Conservation (phyloP, 2,888 invertebrate genomes). For the Drosophila hamatofila region DNA sequence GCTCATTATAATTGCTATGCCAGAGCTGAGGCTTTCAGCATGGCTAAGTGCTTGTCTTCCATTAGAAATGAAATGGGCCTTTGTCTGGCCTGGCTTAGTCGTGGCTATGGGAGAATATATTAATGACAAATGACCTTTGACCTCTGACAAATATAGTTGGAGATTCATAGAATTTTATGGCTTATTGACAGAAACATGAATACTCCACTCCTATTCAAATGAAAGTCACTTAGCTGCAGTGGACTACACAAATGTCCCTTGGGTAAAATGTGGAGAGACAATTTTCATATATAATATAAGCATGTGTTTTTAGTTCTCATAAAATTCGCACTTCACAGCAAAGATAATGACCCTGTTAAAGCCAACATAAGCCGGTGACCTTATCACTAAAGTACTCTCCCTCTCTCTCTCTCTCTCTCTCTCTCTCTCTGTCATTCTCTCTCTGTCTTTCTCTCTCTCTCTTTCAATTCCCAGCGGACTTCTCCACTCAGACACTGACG, state of each 20-base stretch:
- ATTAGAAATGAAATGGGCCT: background rate
- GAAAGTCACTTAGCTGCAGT: background rate
- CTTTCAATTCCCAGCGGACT: background rate
- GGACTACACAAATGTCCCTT: background rate
- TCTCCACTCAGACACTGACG: background rate
- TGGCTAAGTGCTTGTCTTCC: conserved; percentile 2
- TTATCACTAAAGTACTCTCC: background rate
- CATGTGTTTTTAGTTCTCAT: background rate
- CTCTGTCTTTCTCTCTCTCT: too few species aligned
- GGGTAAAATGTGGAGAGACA: too few species aligned
- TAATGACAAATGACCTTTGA: background rate
- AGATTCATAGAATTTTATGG: background rate
- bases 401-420: background rate
- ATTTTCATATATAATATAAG: background rate
- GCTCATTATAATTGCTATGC: background rate
- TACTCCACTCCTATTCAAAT: background rate
- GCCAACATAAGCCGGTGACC: conserved; percentile 1
- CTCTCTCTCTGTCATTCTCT: too few species aligned
- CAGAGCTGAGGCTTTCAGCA: background rate
- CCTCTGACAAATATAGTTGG: background rate
- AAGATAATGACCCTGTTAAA: background rate
- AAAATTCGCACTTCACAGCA: background rate
- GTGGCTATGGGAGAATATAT: background rate
- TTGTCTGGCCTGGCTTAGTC: background rate
- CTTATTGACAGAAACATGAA: background rate